A percentile compares a stretch with the other conserved stretches of the same genome.
Evolutionary conservation across 1,140 invertebrate genomes (phyloP).

Genomic region (Lucilia sericata): DNA sequence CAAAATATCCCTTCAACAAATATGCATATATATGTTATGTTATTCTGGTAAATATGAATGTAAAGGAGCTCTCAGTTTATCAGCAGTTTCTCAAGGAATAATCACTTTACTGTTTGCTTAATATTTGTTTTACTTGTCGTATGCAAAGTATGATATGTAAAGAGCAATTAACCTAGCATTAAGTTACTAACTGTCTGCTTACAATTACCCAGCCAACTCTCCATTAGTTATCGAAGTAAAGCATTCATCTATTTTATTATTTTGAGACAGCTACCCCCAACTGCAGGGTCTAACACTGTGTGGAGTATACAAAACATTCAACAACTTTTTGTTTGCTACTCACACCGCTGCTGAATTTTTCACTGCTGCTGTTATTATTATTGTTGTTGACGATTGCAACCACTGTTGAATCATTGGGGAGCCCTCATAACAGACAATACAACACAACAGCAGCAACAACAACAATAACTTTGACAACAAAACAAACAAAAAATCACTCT

Average conservation of each 20-base stretch:
- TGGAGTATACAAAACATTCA: not conserved
- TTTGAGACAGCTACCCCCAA: not conserved
- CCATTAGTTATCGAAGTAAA: no score
- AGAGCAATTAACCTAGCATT: no score
- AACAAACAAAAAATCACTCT: not conserved
- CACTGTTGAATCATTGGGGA: slow-evolving; percentile 13
- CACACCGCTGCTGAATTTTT: not conserved
- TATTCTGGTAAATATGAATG: no score
- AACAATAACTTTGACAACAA: not conserved
- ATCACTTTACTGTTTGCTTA: no score
- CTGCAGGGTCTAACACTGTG: not conserved
- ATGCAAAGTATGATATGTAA: no score
- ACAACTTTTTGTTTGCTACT: not conserved
- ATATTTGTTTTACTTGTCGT: no score
- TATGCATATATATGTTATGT: no score
- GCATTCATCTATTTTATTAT: no score
- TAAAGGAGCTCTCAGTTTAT: no score
- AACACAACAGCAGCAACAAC: not conserved
- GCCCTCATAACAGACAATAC: slow-evolving; percentile 8
- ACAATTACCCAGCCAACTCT: no score
- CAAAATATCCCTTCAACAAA: not conserved
- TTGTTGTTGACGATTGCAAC: not conserved
- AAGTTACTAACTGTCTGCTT: no score
- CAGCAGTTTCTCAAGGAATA: no score
- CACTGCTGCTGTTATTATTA: not conserved